Conservation (phyloP, 2,113 vertebrate genomes). For the Arvicanthis niloticus region DNA sequence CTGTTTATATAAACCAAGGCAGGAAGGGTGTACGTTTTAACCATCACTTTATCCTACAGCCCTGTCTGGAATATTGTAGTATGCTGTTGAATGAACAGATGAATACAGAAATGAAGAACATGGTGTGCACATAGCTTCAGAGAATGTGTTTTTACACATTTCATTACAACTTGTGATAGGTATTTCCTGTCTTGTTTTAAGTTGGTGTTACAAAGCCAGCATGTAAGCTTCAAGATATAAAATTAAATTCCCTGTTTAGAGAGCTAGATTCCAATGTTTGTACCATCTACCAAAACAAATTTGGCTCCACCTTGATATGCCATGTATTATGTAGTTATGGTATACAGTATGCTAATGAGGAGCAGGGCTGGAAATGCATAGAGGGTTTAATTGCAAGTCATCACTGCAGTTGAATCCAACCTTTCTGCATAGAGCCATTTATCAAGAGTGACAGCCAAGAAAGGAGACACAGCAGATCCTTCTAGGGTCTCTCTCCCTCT, state of each 20-base stretch:
- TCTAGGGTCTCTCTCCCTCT: conserved; percentile 50
- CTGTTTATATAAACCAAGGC: not conserved
- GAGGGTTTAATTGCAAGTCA: conserved; percentile 84
- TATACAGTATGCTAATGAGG: conserved; percentile 75
- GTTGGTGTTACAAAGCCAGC: not conserved
- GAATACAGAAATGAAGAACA: not conserved
- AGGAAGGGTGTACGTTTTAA: not conserved
- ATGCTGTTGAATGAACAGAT: not conserved
- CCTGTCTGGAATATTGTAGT: not conserved
- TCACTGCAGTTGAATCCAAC: conserved; percentile 84
- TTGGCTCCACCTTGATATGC: not conserved
- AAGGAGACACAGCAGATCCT: conserved; percentile 65
- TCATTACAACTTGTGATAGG: not conserved
- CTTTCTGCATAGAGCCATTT: conserved; percentile 84
- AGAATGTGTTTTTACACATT: conserved; percentile 13
- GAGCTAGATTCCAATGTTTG: not conserved
- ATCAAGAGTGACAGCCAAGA: conserved; percentile 86
- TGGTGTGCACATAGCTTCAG: not conserved
- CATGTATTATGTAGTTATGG: conserved; percentile 69
- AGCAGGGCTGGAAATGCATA: conserved; percentile 59
- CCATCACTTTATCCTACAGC: not conserved
- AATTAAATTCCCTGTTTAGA: conserved; percentile 1
- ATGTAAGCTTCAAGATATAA: conserved; percentile 24
- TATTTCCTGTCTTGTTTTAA: conserved; percentile 36
- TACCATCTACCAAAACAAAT: conserved; percentile 23